Base-by-base conservation (phyloP, 23 tunicate genomes). In the Oikopleura vanhoeffeni region DNA sequence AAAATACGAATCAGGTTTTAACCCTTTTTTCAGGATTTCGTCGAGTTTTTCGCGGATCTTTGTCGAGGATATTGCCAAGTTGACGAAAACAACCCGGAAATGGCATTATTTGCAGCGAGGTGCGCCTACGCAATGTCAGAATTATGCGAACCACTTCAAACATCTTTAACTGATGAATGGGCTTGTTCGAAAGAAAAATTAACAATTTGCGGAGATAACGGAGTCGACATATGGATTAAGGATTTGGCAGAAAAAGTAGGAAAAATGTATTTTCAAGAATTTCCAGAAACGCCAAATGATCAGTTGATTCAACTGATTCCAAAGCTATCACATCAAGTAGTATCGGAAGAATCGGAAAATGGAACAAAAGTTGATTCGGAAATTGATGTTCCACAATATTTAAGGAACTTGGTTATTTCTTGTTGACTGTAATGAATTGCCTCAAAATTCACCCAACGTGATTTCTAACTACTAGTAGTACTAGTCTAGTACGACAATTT, bases 301-400 rank as follows among this genome's bases (percentile, higher is more conserved):
- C 4, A 13, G 4, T 38, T 71, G 38, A 2, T 71, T 18, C 79
- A 30, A 18, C 35, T 71, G 34, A 13, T 71, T 2, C 79, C 79
- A 3, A 13, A 33, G 27, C 32, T 71, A 30, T 33, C 79, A 30
- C 27, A 18, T 32, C 79, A 71, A 32, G 79, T 71, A 2, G 79
- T 71, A 18, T 71, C 79, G 32, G 79, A 71, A 32, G 79, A 71
- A 30, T 13, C 27, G 27, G 79, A 71, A 30, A 71, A 30, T 32
- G 79, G 79, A 71, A 13, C 79, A 13, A 71, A 30, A 3, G 79
- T 71, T 32, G 79, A 71, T 2, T 71, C 79, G 32, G 35, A 71
- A 30, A 71, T 71, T 13, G 79, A 71, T 13, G 79, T 71, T 30
- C 79, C 79, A 71, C 79, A 71, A 30, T 71, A 71, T 71, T 30